Evolutionary conservation across 1,140 invertebrate genomes (phyloP).

Genomic region (Elymnias hypermnestra): DNA sequence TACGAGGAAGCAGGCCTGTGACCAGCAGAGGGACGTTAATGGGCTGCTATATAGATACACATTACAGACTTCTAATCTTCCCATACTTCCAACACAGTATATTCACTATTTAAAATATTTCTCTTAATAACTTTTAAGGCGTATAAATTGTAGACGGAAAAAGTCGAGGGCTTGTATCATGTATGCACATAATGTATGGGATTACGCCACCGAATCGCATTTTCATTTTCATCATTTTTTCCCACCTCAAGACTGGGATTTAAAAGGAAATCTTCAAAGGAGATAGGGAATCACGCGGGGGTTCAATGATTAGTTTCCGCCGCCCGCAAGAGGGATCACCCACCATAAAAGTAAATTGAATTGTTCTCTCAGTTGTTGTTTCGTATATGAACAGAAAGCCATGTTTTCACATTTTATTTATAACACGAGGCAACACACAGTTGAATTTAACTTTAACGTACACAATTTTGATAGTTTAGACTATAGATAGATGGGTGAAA

Average conservation of each 20-base stretch:
- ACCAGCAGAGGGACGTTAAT: no score
- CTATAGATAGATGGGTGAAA: no score
- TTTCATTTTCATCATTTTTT: background rate
- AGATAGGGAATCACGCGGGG: constrained; percentile 29
- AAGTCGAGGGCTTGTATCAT: no score
- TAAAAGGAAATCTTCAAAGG: constrained; percentile 34
- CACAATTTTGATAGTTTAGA: no score
- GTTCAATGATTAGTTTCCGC: constrained; percentile 57
- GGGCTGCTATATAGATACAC: no score
- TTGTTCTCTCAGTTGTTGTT: constrained; percentile 35
- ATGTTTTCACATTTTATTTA: background rate
- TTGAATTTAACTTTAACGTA: constrained; percentile 1
- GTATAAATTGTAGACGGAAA: no score
- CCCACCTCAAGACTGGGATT: background rate
- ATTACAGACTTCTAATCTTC: no score
- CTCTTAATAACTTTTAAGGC: no score
- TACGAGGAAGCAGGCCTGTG: no score
- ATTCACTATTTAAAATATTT: no score
- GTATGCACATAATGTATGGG: background rate
- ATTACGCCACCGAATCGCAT: background rate
- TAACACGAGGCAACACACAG: no score
- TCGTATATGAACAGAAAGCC: background rate
- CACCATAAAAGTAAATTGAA: constrained; percentile 72
- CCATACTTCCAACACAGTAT: no score
- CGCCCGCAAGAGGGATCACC: constrained; percentile 49